Percentiles rank a stretch among this genome's conserved stretches.
These are phyloP conservation scores for Bothrops jararaca DNA, from an alignment of 2,113 vertebrate genomes.

Conservation along the genomic window DNA sequence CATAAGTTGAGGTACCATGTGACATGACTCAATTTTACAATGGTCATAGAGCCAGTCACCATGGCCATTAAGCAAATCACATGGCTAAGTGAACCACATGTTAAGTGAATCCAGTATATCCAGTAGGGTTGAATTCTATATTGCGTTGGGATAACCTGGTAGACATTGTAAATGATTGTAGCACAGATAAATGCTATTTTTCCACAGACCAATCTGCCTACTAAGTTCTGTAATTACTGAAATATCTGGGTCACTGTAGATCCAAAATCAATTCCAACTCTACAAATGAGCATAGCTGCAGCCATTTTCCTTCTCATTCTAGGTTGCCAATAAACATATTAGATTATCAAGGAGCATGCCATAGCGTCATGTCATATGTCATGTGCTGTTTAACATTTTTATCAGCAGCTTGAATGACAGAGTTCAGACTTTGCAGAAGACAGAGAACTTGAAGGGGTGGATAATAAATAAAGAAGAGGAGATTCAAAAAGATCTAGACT, in stretches of 20 bases:
- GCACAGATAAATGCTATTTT: not conserved
- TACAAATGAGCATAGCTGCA: no score
- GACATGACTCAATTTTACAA: not conserved
- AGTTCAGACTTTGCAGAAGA: not conserved
- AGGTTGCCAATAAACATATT: not conserved
- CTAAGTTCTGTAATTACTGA: not conserved
- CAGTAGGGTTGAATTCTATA: not conserved
- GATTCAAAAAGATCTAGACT: not conserved
- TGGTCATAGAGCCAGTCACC: no score
- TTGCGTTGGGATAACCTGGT: not conserved
- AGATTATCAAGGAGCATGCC: not conserved
- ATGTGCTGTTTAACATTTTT: not conserved
- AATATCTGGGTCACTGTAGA: not conserved
- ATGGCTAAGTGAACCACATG: not conserved
- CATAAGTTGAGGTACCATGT: not conserved
- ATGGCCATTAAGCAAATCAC: not conserved
- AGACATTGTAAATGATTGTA: not conserved
- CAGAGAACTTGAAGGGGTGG: not conserved
- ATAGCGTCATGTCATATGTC: not conserved
- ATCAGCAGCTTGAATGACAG: not conserved
- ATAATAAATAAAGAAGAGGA: not conserved
- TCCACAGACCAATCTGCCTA: not conserved
- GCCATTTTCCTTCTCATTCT: no score
- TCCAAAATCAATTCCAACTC: not conserved
- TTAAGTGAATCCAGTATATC: no score